Evolutionary conservation across 2,797 vertebrate genomes (phyloP), one percentile per base, ranked within the genome.

Genomic region (Atherinosoma microstoma): DNA sequence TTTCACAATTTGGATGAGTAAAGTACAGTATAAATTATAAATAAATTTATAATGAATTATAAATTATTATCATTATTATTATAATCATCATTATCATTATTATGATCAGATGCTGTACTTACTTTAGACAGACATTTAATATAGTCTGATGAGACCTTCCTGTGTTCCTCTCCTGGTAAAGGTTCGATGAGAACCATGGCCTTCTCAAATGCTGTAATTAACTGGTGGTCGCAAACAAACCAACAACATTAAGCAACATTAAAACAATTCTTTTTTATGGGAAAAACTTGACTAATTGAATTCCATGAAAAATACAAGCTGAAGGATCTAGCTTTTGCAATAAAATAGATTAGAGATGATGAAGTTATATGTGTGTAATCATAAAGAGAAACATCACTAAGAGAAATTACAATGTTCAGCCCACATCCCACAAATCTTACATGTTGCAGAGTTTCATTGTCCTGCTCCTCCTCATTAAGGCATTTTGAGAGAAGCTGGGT

Each of bases 121-220:
- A 99, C 98, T 87, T 97, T 96, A 68, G 94, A 96, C 69, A 99
- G 94, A 89, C 92, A 96, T 76, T 94, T 94, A 87, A 99, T 92
- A 73, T 96, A 98, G 76, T 96, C 94, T 71, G 89, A 90, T 32
- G 94, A 96, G 77, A 96, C 90, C 58, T 87, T 93, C 82, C 90
- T 92, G 83, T 99, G 97, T 49, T 96, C 95, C 67, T 98, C 96
- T 90, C 96, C 89, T 45, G 97, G 97, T 54, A 95, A 64, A 22
- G 90, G 64, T 16, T 95, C 93, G 24, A 92, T 86, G 58, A 96
- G 95, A 54, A 61, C 80, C 84, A 99, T 65, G 0, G 95, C 94
- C 72, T 95, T 95, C 81, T 98, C 97, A 94, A 96, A 98, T 0
- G 97, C 96, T 78, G 92, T 93, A 81, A 98, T 90, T 79, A 99